Percentiles rank a stretch among this genome's conserved stretches.
These are phyloP conservation scores for Luperina nickerlii DNA, from an alignment of 2,888 invertebrate genomes.

Conservation along the genomic window DNA sequence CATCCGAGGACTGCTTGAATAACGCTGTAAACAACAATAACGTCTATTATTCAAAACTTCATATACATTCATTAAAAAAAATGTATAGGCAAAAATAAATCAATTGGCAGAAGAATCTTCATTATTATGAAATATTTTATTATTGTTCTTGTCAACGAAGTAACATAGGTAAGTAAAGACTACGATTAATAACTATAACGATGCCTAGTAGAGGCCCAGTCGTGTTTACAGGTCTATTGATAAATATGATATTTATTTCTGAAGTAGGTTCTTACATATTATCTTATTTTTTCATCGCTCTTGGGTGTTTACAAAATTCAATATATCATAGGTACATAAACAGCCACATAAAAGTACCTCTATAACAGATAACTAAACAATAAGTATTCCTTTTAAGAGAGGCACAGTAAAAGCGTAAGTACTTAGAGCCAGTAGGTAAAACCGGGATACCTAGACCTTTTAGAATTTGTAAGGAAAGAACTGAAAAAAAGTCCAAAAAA, in stretches of 20 bases:
- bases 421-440: background rate
- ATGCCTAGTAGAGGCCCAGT: background rate
- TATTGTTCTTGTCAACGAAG: constrained; percentile 35
- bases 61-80: background rate
- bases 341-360: background rate
- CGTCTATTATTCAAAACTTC: background rate
- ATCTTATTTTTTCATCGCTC: background rate
- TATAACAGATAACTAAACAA: background rate
- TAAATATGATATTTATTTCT: constrained; percentile 6
- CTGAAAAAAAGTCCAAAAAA: too few relatives aligned
- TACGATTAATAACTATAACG: constrained; percentile 11
- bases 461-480: too few relatives aligned
- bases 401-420: background rate
- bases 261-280: background rate
- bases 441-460: background rate
- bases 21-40: constrained; percentile 86
- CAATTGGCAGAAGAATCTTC: constrained; percentile 3
- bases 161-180: constrained; percentile 17
- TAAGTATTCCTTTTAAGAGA: background rate
- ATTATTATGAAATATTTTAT: constrained; percentile 29
- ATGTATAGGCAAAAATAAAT: constrained; percentile 22
- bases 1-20: constrained; percentile 94
- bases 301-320: background rate
- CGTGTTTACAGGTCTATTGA: background rate
- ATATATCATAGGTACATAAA: background rate